Evolutionary conservation across 2,888 invertebrate genomes (phyloP).

Genomic region (Drepana falcataria): DNA sequence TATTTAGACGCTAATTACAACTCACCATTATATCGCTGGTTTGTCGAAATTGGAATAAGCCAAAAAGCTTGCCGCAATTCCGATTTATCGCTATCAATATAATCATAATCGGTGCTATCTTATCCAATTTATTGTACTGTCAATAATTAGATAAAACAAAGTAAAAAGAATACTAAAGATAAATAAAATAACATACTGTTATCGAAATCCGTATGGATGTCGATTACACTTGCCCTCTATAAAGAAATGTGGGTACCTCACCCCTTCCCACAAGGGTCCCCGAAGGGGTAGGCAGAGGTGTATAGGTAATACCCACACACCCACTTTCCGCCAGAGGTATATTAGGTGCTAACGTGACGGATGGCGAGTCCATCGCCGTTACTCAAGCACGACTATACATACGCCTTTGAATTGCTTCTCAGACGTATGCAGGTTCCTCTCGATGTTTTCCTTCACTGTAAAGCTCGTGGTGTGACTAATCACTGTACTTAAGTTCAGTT

Average conservation of each 20-base stretch:
- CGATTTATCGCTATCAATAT: conserved; percentile 30
- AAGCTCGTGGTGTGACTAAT: too few species aligned
- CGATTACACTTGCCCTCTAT: neutral
- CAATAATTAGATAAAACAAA: conserved; percentile 20
- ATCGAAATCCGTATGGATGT: neutral
- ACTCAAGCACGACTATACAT: too few species aligned
- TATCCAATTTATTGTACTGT: conserved; percentile 36
- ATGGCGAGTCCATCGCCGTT: too few species aligned
- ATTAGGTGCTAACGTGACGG: too few species aligned
- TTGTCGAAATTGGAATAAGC: conserved; percentile 27
- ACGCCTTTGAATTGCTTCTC: too few species aligned
- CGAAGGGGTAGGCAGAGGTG: too few species aligned
- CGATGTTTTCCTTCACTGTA: too few species aligned
- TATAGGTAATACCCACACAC: too few species aligned
- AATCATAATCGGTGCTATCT: conserved; percentile 36
- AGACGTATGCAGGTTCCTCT: too few species aligned
- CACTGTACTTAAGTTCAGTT: too few species aligned
- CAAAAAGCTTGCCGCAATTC: conserved; percentile 12
- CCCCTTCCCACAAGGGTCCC: neutral
- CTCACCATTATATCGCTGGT: conserved; percentile 59
- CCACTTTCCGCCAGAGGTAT: too few species aligned
- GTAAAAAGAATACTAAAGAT: conserved; percentile 9
- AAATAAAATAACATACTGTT: neutral
- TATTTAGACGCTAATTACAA: conserved; percentile 3
- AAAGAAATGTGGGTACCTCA: too few species aligned